These are phyloP conservation scores for Pyrrhosoma nymphula DNA, from an alignment of 2,888 invertebrate genomes.

Conservation along the genomic window DNA sequence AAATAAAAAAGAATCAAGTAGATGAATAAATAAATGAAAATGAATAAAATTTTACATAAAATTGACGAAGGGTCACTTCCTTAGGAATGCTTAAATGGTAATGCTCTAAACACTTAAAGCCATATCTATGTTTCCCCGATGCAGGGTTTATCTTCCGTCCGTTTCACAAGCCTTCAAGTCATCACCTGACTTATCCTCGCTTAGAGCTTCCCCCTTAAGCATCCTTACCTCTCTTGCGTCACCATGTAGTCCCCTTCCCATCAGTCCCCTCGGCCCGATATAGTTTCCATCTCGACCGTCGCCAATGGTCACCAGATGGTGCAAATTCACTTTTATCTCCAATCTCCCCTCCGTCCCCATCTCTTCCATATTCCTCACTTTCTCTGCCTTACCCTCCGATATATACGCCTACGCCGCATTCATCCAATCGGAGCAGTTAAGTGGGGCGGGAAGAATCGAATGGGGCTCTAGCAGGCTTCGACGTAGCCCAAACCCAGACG, in stretches of 20 bases:
- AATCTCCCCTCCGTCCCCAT: neutral
- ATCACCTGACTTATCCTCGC: too few relatives aligned
- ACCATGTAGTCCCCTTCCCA: neutral
- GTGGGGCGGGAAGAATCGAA: neutral
- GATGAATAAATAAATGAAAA: too few relatives aligned
- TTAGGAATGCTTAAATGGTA: too few relatives aligned
- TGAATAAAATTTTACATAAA: too few relatives aligned
- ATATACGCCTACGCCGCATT: neutral
- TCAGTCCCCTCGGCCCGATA: neutral
- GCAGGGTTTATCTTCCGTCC: too few relatives aligned
- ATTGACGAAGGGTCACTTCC: too few relatives aligned
- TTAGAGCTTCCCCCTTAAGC: too few relatives aligned
- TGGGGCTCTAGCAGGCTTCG: neutral
- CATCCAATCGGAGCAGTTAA: neutral
- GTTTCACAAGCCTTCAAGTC: too few relatives aligned
- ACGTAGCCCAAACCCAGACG: neutral
- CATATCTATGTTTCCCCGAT: too few relatives aligned
- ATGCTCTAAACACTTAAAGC: too few relatives aligned
- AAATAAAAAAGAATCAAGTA: too few relatives aligned
- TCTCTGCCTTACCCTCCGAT: neutral
- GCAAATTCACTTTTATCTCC: slow-evolving; percentile 24
- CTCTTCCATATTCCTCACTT: neutral
- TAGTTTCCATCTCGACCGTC: neutral
- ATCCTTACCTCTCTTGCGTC: too few relatives aligned
- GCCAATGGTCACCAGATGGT: slow-evolving; percentile 4